These are phyloP conservation scores for Andrena chrysosceles DNA, from an alignment of 2,888 invertebrate species.

Conservation along the genomic window DNA sequence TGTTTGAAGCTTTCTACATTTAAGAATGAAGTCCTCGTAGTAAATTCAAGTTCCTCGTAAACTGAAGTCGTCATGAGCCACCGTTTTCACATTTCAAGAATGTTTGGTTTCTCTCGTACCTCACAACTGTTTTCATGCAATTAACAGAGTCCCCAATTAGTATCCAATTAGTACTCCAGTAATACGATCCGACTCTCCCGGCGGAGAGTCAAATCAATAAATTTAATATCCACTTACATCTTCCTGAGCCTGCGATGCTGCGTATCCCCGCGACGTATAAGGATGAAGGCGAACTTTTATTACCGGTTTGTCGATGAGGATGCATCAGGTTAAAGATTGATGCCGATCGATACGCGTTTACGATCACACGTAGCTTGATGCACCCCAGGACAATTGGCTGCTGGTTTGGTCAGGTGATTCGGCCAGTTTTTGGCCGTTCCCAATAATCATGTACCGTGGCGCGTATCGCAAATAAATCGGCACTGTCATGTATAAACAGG, in stretches of 20 bases:
- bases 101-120: neutral
- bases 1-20: neutral
- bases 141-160: neutral
- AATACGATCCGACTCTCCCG: neutral
- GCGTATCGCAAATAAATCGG: constrained; percentile 62
- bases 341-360: constrained; percentile 40
- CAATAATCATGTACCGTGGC: constrained; percentile 55
- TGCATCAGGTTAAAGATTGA: constrained; percentile 19
- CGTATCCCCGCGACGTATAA: neutral
- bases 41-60: neutral
- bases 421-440: constrained; percentile 45
- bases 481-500: constrained; percentile 57
- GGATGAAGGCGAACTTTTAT: constrained; percentile 6
- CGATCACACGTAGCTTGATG: constrained; percentile 15
- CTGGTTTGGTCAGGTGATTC: constrained; percentile 34
- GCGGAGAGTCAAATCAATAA: neutral
- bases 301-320: constrained; percentile 10
- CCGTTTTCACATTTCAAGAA: neutral
- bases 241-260: neutral
- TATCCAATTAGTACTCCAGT: neutral
- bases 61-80: too few relatives aligned
- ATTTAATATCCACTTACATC: neutral
- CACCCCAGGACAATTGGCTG: constrained; percentile 11
- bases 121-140: neutral
- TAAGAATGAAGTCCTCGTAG: neutral